These are phyloP conservation scores for Pollenia griseotomentosa DNA, from an alignment of 2,888 invertebrate species.

Conservation along the genomic window DNA sequence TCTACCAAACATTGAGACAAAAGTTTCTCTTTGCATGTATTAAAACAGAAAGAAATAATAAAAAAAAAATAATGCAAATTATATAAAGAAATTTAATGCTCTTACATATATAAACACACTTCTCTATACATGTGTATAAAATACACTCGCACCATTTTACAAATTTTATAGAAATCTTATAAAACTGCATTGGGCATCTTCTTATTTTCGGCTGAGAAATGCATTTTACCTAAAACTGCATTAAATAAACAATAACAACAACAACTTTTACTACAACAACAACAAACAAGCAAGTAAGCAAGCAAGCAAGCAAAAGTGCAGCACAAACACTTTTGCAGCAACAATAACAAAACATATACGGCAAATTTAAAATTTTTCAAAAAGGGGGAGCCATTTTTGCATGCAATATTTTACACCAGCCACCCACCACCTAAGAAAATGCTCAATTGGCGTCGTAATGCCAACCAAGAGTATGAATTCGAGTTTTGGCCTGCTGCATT, in stretches of 20 bases:
- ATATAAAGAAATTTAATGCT: slow-evolving; percentile 42
- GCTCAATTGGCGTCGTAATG: background rate
- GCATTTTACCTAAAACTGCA: slow-evolving; percentile 62
- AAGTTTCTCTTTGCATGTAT: background rate
- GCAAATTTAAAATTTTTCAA: slow-evolving; percentile 35
- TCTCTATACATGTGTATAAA: background rate
- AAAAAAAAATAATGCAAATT: slow-evolving; percentile 34
- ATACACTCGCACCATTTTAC: background rate
- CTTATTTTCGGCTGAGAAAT: slow-evolving; percentile 54
- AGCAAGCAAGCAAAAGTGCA: background rate
- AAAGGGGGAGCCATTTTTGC: background rate
- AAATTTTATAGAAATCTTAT: slow-evolving; percentile 9
- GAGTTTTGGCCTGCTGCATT: slow-evolving; percentile 23
- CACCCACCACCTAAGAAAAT: slow-evolving; percentile 39
- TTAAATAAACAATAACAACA: slow-evolving; percentile 22
- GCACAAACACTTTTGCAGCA: slow-evolving; percentile 9
- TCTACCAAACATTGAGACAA: background rate
- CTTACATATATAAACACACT: background rate
- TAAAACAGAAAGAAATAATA: background rate
- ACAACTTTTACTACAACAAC: slow-evolving; percentile 1
- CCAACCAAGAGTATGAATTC: slow-evolving; percentile 8
- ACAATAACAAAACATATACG: slow-evolving; percentile 16
- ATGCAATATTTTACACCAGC: background rate
- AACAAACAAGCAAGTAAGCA: background rate
- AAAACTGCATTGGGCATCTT: slow-evolving; percentile 60